phyloP scores from a whole-genome alignment of 1,140 invertebrate genomes.

The Ceratoteleas bidentatus region DNA sequence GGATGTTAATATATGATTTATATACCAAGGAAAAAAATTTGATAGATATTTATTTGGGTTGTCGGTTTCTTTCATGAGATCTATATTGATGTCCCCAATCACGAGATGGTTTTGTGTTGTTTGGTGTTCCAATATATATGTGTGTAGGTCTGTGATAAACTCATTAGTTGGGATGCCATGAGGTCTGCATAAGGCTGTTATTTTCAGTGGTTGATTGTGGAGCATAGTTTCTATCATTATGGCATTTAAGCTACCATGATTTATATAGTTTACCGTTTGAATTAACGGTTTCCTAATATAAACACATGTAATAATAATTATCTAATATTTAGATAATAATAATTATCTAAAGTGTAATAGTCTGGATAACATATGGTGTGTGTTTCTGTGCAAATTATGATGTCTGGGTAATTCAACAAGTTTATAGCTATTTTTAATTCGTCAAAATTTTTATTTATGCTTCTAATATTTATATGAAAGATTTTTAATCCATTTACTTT shows the following conservation, averaged over 20 bases:
- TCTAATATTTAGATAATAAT: slow-evolving; percentile 3
- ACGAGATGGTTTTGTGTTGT: background rate
- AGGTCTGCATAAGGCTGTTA: slow-evolving; percentile 10
- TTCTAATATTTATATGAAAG: slow-evolving; percentile 2
- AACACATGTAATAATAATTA: background rate
- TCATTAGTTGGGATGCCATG: background rate
- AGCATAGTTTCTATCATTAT: background rate
- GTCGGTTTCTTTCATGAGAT: background rate
- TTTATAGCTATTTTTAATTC: background rate
- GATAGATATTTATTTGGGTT: background rate
- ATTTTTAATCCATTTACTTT: background rate
- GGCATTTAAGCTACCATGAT: background rate
- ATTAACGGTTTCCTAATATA: background rate
- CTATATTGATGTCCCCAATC: slow-evolving; percentile 12
- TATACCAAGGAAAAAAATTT: slow-evolving; percentile 2
- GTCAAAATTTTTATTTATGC: slow-evolving; percentile 2
- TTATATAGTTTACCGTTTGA: background rate
- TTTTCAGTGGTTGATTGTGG: background rate
- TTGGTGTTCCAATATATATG: background rate
- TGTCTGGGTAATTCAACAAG: background rate
- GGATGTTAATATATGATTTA: slow-evolving; percentile 12
- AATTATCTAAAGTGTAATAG: too few relatives aligned
- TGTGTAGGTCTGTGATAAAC: background rate
- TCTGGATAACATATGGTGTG: background rate
- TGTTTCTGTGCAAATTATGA: slow-evolving; percentile 1